These are phyloP conservation scores for Habrosyne pyritoides DNA, from an alignment of 2,888 invertebrate species.

Conservation along the genomic window DNA sequence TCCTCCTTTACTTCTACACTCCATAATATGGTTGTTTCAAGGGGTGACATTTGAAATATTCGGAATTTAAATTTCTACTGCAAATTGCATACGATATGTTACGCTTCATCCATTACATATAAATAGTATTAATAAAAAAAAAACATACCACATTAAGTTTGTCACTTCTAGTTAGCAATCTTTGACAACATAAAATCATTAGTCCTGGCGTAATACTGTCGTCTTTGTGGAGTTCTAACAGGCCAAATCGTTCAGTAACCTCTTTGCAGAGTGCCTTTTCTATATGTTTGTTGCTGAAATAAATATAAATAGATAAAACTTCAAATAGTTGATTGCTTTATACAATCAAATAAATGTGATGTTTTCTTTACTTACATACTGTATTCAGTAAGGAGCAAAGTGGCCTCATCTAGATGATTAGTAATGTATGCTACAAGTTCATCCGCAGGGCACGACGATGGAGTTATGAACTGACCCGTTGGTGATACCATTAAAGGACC, in stretches of 20 bases:
- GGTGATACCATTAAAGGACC: conserved; percentile 97
- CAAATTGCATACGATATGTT: background rate
- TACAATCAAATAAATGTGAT: too few species aligned
- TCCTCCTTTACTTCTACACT: too few species aligned
- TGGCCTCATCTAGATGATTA: conserved; percentile 90
- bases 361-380: conserved; percentile 85
- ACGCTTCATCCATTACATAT: background rate
- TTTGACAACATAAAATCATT: conserved; percentile 93
- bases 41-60: too few species aligned
- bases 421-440: conserved; percentile 93
- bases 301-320: conserved; percentile 7
- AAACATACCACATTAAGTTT: conserved; percentile 57
- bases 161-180: conserved; percentile 83
- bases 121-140: conserved; percentile 4
- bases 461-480: conserved; percentile 96
- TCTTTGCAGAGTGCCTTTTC: conserved; percentile 89
- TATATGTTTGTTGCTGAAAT: conserved; percentile 88
- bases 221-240: conserved; percentile 92
- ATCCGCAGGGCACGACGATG: conserved; percentile 94
- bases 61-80: too few species aligned
- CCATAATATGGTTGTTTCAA: too few species aligned
- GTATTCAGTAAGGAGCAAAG: conserved; percentile 87
- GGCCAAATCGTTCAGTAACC: conserved; percentile 86
- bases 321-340: background rate
- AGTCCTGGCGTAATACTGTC: conserved; percentile 95